phyloP scores from a whole-genome alignment of 2,888 invertebrate species.

The Acleris literana region DNA sequence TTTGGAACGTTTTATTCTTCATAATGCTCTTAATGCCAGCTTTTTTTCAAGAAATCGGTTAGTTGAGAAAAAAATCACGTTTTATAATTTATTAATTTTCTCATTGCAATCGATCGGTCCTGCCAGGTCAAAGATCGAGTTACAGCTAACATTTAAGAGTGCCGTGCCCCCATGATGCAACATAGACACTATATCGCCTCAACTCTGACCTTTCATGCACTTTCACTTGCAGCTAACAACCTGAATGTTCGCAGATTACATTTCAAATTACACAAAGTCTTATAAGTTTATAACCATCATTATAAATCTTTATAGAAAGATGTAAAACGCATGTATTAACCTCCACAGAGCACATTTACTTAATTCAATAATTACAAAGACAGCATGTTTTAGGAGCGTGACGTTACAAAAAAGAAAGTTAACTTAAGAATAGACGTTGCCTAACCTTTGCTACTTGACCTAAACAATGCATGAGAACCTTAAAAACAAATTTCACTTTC shows the following conservation, averaged over 20 bases:
- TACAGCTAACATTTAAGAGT: conserved; percentile 27
- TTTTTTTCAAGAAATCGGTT: too few relatives aligned
- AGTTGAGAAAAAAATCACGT: neutral
- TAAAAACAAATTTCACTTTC: conserved; percentile 48
- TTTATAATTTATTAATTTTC: neutral
- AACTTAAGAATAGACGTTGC: conserved; percentile 33
- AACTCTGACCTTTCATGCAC: conserved; percentile 33
- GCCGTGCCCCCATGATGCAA: conserved; percentile 30
- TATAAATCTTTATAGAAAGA: neutral
- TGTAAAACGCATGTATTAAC: conserved; percentile 17
- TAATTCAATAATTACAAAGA: conserved; percentile 25
- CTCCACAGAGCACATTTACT: conserved; percentile 14
- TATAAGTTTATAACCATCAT: conserved; percentile 10
- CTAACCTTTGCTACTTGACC: conserved; percentile 41
- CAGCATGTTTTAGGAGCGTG: conserved; percentile 14
- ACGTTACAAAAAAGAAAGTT: conserved; percentile 39
- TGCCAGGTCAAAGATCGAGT: conserved; percentile 18
- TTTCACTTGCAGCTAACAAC: conserved; percentile 29
- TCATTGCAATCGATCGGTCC: too few relatives aligned
- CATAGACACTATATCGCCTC: conserved; percentile 32
- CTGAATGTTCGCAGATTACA: conserved; percentile 13
- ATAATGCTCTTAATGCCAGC: neutral
- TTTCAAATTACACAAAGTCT: conserved; percentile 17
- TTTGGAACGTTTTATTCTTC: neutral
- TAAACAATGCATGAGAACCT: conserved; percentile 32